Conservation (phyloP, 2,113 vertebrate species). For the Python bivittatus region DNA sequence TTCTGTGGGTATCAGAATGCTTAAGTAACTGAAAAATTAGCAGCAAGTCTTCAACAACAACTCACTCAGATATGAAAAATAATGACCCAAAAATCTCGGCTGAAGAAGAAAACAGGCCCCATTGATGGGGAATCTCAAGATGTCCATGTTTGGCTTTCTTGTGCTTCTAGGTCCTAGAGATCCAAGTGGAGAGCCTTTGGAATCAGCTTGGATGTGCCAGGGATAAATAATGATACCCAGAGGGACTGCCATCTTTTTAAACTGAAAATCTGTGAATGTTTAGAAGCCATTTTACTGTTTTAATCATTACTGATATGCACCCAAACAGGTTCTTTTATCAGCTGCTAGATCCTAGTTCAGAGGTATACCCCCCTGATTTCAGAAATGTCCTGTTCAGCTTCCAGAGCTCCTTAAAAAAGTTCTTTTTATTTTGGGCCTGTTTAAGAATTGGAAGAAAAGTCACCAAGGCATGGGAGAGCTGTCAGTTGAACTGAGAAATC, state of each 20-base stretch:
- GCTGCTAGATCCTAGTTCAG: not conserved
- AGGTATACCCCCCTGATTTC: not conserved
- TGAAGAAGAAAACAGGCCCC: conserved; percentile 39
- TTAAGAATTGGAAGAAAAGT: not conserved
- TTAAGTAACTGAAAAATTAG: not conserved
- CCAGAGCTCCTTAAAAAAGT: not conserved
- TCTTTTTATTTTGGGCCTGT: not conserved
- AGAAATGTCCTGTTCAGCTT: not conserved
- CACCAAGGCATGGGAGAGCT: no score
- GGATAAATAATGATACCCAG: conserved; percentile 28
- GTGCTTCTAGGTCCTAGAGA: conserved; percentile 44
- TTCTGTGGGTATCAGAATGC: not conserved
- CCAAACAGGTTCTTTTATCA: not conserved
- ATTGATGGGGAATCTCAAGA: conserved; percentile 15
- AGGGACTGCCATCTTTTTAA: not conserved
- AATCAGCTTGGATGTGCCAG: conserved; percentile 48
- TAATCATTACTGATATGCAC: not conserved
- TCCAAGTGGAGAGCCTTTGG: conserved; percentile 52
- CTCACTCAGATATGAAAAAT: conserved; percentile 34
- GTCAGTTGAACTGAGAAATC: no score
- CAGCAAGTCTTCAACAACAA: not conserved
- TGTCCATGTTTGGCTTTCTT: not conserved
- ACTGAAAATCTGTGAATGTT: not conserved
- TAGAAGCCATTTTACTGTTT: not conserved
- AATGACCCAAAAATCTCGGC: not conserved